Evolutionary conservation across 30 jellyfish, hydroid and myxozoan species (phyloP), one percentile per base, ranked within the genome.

Genomic region (Catostylus mosaicus): DNA sequence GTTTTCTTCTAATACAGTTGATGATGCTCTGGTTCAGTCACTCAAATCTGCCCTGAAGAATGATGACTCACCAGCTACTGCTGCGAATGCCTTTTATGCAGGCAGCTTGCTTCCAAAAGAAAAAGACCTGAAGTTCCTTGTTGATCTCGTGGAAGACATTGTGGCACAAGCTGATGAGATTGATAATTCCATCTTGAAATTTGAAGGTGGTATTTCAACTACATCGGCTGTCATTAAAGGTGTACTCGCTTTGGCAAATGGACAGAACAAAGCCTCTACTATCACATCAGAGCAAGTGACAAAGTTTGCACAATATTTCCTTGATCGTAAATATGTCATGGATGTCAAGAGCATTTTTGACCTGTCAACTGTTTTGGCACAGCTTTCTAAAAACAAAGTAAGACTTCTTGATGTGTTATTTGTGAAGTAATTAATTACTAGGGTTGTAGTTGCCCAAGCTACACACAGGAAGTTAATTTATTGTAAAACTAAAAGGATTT

Each of bases 91-190:
- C 6, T 88, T 93, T 50, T 84, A 75, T 71, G 96, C 98, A 72
- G 97, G 90, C n/a, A 87, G 98, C 66, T 70, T 93, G 10, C 85
- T 93, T 11, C 96, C 97, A 30, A 93, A 87, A 54, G 80, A 85
- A 26, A 71, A 72, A 51, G 86, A 75, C 51, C 36, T 83, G 60
- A 86, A 73, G 71, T 78, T 89, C 48, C 36, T 93, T 43, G 59
- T 75, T 12, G 91, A 96, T 23, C 82, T 86, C 75, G 98, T 93
- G 52, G 98, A 93, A 86, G 98, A 93, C 60, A 76, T 93, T 30
- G 62, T 93, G 63, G 97, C 96, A 22, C 98, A 93, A 71, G 98
- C 98, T 60, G 98, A 93, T 81, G 98, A 93, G 83, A 65, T 93
- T 52, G 96, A 83, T 63, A 77, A 78, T 45, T 61, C 93, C 34